phyloP scores from a whole-genome alignment of 2,113 vertebrate genomes.

The Melanotaenia duboulayi region DNA sequence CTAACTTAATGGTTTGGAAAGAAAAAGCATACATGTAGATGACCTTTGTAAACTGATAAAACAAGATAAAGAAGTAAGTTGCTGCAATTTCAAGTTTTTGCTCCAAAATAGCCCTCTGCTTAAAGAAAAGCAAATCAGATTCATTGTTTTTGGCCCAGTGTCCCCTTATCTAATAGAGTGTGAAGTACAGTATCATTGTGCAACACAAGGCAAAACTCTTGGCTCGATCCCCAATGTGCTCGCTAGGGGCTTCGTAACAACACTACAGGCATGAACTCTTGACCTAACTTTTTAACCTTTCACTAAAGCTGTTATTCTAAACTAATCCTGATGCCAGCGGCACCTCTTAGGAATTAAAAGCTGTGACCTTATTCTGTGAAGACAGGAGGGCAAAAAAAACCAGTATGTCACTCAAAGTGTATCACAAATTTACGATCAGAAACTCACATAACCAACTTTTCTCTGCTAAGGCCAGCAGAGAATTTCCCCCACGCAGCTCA shows the following conservation, averaged over 20 bases:
- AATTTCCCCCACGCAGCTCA: constrained; percentile 57
- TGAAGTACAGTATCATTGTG: constrained; percentile 50
- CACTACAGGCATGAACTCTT: constrained; percentile 28
- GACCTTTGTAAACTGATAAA: constrained; percentile 26
- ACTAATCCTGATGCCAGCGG: background rate
- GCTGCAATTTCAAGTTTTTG: constrained; percentile 9
- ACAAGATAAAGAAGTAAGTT: constrained; percentile 24
- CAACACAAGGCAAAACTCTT: constrained; percentile 33
- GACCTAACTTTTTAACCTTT: constrained; percentile 42
- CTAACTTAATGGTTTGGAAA: constrained; percentile 10
- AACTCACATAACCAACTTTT: constrained; percentile 70
- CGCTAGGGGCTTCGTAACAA: constrained; percentile 25
- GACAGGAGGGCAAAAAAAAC: constrained; percentile 13
- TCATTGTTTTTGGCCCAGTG: constrained; percentile 38
- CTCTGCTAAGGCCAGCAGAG: constrained; percentile 38
- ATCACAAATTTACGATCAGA: constrained; percentile 57
- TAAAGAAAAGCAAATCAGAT: constrained; percentile 2
- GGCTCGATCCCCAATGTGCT: constrained; percentile 18
- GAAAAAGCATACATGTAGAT: background rate
- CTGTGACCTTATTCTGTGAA: constrained; percentile 17
- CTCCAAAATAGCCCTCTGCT: constrained; percentile 17
- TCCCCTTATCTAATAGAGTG: constrained; percentile 41
- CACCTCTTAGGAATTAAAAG: constrained; percentile 2
- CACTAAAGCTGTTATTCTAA: constrained; percentile 23
- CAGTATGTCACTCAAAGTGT: constrained; percentile 23